These are phyloP conservation scores for Drosophila ercepeae DNA, from an alignment of 1,140 invertebrate genomes.

Conservation along the genomic window DNA sequence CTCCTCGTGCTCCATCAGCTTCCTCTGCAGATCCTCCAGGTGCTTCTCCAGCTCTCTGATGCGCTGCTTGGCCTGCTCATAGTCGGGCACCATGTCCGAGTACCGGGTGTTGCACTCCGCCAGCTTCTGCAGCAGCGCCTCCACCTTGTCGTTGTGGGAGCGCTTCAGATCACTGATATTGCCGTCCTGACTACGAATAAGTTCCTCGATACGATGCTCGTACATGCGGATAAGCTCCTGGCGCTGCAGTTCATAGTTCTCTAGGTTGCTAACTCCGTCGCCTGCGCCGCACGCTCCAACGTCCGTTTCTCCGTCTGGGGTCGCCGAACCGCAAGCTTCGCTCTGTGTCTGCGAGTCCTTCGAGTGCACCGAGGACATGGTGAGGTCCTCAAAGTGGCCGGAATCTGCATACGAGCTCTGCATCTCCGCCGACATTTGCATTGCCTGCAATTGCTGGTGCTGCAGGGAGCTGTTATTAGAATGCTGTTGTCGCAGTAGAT, in stretches of 20 bases:
- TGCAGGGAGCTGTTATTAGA: conserved; percentile 30
- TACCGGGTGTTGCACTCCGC: conserved; percentile 91
- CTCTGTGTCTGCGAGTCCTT: conserved; percentile 88
- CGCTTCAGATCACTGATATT: conserved; percentile 89
- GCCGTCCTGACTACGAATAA: conserved; percentile 88
- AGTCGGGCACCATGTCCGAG: conserved; percentile 88
- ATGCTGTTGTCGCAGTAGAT: conserved; percentile 60
- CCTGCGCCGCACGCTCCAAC: conserved; percentile 14
- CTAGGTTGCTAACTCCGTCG: conserved; percentile 35
- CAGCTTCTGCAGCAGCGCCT: conserved; percentile 90
- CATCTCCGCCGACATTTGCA: conserved; percentile 85
- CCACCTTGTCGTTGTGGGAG: conserved; percentile 91
- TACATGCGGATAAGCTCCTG: conserved; percentile 88
- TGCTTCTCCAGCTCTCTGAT: conserved; percentile 88
- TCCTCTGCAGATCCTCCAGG: conserved; percentile 87
- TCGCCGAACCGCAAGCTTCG: conserved; percentile 85
- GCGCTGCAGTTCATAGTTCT: conserved; percentile 86
- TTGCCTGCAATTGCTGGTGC: conserved; percentile 54
- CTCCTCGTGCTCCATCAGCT: conserved; percentile 89
- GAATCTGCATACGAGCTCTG: conserved; percentile 91
- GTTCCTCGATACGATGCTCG: conserved; percentile 89
- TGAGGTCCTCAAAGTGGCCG: conserved; percentile 92
- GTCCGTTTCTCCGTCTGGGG: conserved; percentile 47
- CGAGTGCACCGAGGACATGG: conserved; percentile 89
- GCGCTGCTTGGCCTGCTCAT: conserved; percentile 87